Evolutionary conservation across 2,797 vertebrate species (phyloP).

Genomic region (Diplodus puntazzo): DNA sequence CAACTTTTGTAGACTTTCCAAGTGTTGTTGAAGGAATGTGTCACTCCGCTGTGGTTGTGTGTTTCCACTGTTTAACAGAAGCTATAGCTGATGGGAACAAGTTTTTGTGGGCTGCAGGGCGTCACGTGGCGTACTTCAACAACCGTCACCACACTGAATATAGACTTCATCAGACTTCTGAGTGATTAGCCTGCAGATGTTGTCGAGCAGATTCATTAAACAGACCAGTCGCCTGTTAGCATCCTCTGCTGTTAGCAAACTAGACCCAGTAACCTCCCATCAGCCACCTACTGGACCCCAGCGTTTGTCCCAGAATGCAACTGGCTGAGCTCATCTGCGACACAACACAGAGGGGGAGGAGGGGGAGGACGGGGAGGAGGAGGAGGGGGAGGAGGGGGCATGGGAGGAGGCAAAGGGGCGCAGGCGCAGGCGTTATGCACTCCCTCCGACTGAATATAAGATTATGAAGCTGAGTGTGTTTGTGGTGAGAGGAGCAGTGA

Average conservation of each 20-base stretch:
- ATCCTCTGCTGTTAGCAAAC: not conserved
- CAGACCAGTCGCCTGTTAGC: not conserved
- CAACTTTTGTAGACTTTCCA: too few species aligned
- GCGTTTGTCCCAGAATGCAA: conserved; percentile 38
- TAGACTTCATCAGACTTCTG: too few species aligned
- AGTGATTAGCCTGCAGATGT: too few species aligned
- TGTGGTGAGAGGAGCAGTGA: not conserved
- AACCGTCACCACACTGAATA: too few species aligned
- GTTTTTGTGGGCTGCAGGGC: too few species aligned
- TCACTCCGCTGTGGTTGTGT: too few species aligned
- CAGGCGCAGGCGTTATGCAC: conserved; percentile 18
- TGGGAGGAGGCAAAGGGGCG: not conserved
- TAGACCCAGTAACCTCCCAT: conserved; percentile 12
- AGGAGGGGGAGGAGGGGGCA: conserved; percentile 4
- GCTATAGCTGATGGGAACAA: too few species aligned
- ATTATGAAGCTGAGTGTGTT: conserved; percentile 19
- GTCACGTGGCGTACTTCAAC: too few species aligned
- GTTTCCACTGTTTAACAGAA: too few species aligned
- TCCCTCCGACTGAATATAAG: conserved; percentile 8
- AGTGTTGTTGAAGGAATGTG: too few species aligned
- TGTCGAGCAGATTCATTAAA: too few species aligned
- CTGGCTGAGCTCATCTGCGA: conserved; percentile 60
- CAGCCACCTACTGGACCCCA: conserved; percentile 21
- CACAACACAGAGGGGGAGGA: conserved; percentile 27
- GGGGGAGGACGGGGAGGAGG: not conserved